These are phyloP conservation scores for Folsomia manolachei DNA, from an alignment of 2,888 invertebrate species.

Conservation along the genomic window DNA sequence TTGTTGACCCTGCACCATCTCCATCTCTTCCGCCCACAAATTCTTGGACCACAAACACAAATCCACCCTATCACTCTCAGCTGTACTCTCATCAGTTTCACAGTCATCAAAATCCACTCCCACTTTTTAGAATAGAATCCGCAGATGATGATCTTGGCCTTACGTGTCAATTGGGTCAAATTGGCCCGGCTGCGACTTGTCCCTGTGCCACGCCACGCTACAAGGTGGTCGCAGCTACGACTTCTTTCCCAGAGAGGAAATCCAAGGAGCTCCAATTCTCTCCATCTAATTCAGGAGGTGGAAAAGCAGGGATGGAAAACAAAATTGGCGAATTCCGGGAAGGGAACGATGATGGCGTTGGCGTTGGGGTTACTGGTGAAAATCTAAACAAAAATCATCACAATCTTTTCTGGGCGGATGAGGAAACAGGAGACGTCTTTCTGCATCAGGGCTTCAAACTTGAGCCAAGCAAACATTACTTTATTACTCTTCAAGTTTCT, in stretches of 20 bases:
- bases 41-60: slow-evolving; percentile 10
- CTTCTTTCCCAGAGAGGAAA: slow-evolving; percentile 30
- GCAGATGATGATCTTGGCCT: slow-evolving; percentile 52
- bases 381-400: not conserved
- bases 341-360: no score
- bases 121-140: slow-evolving; percentile 50
- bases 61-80: not conserved
- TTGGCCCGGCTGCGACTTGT: slow-evolving; percentile 51
- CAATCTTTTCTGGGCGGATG: slow-evolving; percentile 47
- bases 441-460: slow-evolving; percentile 47
- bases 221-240: slow-evolving; percentile 43
- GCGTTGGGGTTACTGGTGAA: not conserved
- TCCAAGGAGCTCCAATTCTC: not conserved
- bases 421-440: slow-evolving; percentile 51
- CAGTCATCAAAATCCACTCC: slow-evolving; percentile 22
- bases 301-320: not conserved
- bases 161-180: slow-evolving; percentile 52
- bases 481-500: slow-evolving; percentile 48
- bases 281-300: not conserved
- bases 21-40: slow-evolving; percentile 16
- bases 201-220: slow-evolving; percentile 52
- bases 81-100: not conserved
- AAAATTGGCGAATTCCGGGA: not conserved
- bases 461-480: slow-evolving; percentile 41
- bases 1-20: slow-evolving; percentile 14